Evolutionary conservation across 2,888 invertebrate genomes (phyloP).

Genomic region (Hartigia nigra): DNA sequence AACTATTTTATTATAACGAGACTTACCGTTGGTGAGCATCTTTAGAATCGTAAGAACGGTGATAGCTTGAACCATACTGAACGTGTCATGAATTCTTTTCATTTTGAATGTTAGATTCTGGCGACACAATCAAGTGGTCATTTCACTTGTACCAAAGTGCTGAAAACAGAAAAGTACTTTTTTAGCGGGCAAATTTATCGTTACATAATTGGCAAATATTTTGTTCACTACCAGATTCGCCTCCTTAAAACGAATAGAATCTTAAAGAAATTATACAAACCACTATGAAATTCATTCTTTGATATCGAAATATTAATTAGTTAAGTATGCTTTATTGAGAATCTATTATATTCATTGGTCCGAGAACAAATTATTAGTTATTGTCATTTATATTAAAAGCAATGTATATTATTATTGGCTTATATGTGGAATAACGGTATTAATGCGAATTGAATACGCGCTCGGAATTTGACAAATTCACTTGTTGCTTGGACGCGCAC

Average conservation of each 20-base stretch:
- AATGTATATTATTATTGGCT: neutral
- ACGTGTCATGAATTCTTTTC: slow-evolving; percentile 70
- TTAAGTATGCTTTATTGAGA: neutral
- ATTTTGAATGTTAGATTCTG: slow-evolving; percentile 67
- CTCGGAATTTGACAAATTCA: neutral
- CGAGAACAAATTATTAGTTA: neutral
- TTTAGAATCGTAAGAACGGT: slow-evolving; percentile 85
- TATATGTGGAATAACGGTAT: neutral
- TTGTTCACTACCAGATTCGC: too few species aligned
- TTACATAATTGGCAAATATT: neutral
- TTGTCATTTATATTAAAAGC: neutral
- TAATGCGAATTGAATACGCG: neutral
- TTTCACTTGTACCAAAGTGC: slow-evolving; percentile 48
- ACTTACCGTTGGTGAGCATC: slow-evolving; percentile 83
- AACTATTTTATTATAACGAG: neutral
- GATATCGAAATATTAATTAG: neutral
- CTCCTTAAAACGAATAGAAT: too few species aligned
- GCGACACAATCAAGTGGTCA: slow-evolving; percentile 54
- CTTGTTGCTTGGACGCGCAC: slow-evolving; percentile 2
- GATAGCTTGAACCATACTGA: slow-evolving; percentile 85
- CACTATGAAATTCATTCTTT: neutral
- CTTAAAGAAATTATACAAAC: neutral
- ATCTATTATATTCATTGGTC: neutral
- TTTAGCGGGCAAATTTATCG: neutral
- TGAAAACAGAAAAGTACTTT: slow-evolving; percentile 28